Evolutionary conservation across 1,140 invertebrate species (phyloP), one percentile per base, ranked within the genome.

Genomic region (Pseudomyrmex concolor): DNA sequence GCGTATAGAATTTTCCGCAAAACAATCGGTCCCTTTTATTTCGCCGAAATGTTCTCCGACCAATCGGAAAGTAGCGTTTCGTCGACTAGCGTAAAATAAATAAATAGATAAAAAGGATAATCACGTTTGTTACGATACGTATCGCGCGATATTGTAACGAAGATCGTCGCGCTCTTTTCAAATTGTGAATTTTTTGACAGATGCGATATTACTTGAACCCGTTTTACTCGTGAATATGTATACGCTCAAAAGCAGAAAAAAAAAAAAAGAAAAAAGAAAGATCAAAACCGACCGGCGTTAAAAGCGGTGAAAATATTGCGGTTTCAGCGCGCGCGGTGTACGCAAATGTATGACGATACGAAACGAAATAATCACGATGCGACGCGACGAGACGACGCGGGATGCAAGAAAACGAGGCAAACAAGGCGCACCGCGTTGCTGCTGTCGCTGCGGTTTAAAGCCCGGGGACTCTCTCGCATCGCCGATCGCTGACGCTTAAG

Each of bases 401-500:
- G 8, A 10, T 51, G 48, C 15, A n/a, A 15, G 50, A 57, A 64
- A 64, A 77, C 50, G 66, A 80, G 12, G n/a, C 19, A 45, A 59
- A 48, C 43, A 70, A 70, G 54, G 34, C 5, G 51, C 48, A 25
- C 13, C 60, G 45, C 45, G 34, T 17, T 34, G 34, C 34, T 7
- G 34, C 34, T 34, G 34, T 34, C 34, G 34, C 34, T 34, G 34
- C 45, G 48, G 19, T 59, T 80, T 80, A 78, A 34, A 34, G 25
- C 25, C 34, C 8, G 19, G 45, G 51, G 17, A 62, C 34, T 68
- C 63, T 78, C 76, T 71, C 76, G 76, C 64, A 34, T 78, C 51
- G 22, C 43, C 76, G 22, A 80, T 80, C 76, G 66, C 15, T 71
- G 66, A 71, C 76, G 66, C 54, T 71, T 71, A 80, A 80, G 63